Conservation (phyloP, 2,797 vertebrate species). For the Mus caroli region DNA sequence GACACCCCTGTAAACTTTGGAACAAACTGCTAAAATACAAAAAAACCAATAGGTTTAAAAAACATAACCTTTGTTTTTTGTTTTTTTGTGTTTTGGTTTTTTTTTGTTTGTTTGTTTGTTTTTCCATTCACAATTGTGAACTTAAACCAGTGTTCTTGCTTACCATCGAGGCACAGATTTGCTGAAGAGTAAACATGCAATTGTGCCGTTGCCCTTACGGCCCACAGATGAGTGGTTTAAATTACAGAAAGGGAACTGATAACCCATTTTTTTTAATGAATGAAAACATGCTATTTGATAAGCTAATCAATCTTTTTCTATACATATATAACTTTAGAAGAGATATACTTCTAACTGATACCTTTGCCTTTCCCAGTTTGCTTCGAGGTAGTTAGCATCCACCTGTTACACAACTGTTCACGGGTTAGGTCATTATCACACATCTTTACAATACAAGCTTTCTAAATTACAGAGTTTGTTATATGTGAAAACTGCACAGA, state of each 20-base stretch:
- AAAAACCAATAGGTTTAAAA: slow-evolving; percentile 79
- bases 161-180: slow-evolving; percentile 81
- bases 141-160: slow-evolving; percentile 82
- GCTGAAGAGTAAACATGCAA: slow-evolving; percentile 83
- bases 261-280: slow-evolving; percentile 62
- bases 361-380: slow-evolving; percentile 85
- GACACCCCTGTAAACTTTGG: slow-evolving; percentile 77
- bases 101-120: no score
- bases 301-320: slow-evolving; percentile 66
- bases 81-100: no score
- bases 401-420: slow-evolving; percentile 83
- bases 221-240: slow-evolving; percentile 34
- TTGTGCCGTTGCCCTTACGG: slow-evolving; percentile 71
- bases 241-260: slow-evolving; percentile 67
- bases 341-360: slow-evolving; percentile 73
- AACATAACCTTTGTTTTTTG: slow-evolving; percentile 85
- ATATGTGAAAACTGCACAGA: slow-evolving; percentile 90
- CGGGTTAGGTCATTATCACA: slow-evolving; percentile 83
- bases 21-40: slow-evolving; percentile 84
- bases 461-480: slow-evolving; percentile 86
- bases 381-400: slow-evolving; percentile 89
- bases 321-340: slow-evolving; percentile 77
- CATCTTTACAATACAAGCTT: slow-evolving; percentile 85
- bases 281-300: slow-evolving; percentile 80
- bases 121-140: slow-evolving; percentile 85